A percentile compares a stretch with the other conserved stretches of the same genome.
phyloP scores from a whole-genome alignment of 53 echinoderm and acorn worm genomes.

The Holothuria scabra region DNA sequence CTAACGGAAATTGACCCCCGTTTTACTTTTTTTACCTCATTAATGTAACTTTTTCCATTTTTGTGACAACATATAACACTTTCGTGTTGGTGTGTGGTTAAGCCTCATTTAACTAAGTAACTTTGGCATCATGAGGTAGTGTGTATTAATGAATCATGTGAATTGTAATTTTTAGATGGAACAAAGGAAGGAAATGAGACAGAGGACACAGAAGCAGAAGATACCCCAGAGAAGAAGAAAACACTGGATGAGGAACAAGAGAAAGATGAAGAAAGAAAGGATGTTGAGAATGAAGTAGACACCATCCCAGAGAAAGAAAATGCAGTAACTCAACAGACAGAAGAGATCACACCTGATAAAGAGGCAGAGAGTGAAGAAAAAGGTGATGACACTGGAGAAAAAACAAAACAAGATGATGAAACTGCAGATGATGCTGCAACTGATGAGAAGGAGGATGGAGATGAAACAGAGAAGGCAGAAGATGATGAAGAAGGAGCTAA shows the following conservation, averaged over 20 bases:
- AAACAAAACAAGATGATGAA: background rate
- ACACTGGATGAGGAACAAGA: conserved; percentile 1
- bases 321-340: background rate
- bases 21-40: no score
- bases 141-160: no score
- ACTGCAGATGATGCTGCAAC: background rate
- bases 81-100: no score
- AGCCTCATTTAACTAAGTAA: no score
- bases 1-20: no score
- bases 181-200: background rate
- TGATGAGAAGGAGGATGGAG: background rate
- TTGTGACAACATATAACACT: no score
- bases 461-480: conserved; percentile 4
- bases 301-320: conserved; percentile 35
- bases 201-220: background rate
- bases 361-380: conserved; percentile 39
- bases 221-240: conserved; percentile 1
- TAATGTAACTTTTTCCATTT: no score
- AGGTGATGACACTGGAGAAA: conserved; percentile 2
- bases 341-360: conserved; percentile 34
- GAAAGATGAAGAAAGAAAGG: conserved; percentile 28
- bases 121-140: no score
- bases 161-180: background rate
- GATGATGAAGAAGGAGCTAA: background rate
- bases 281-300: conserved; percentile 52